phyloP scores from a whole-genome alignment of 1,140 invertebrate species.

The Dreissena polymorpha region DNA sequence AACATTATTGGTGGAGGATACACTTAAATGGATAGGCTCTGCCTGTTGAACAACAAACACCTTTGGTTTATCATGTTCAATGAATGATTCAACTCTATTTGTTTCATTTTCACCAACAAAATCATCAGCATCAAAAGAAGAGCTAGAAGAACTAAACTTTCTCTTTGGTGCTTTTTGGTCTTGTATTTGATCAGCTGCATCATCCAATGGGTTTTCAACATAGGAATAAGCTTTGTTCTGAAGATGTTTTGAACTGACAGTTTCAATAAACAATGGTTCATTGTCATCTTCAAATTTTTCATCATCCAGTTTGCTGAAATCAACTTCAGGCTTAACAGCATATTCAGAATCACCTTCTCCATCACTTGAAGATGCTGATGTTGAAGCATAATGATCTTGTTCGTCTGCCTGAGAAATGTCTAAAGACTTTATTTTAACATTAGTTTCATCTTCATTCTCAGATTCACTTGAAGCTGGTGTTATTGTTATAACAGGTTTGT shows the following conservation, averaged over 20 bases:
- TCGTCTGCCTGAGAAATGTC: neutral
- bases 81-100: constrained; percentile 43
- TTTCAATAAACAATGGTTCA: neutral
- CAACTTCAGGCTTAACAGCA: neutral
- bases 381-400: constrained; percentile 7
- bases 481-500: too few species aligned
- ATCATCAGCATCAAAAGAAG: neutral
- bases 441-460: neutral
- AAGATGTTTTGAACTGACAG: neutral
- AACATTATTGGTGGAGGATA: too few species aligned
- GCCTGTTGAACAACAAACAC: neutral
- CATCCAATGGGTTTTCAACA: neutral
- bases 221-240: neutral
- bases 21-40: too few species aligned
- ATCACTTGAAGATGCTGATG: constrained; percentile 2
- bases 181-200: neutral
- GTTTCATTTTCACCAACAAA: constrained; percentile 26
- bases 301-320: neutral
- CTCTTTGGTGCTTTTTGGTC: neutral
- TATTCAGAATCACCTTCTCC: neutral
- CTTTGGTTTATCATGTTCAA: neutral
- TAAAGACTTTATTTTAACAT: neutral
- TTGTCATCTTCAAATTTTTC: neutral
- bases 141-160: neutral
- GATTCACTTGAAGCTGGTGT: constrained; percentile 1